These are phyloP conservation scores for Pempheris klunzingeri DNA, from an alignment of 2,797 vertebrate species.

Conservation along the genomic window DNA sequence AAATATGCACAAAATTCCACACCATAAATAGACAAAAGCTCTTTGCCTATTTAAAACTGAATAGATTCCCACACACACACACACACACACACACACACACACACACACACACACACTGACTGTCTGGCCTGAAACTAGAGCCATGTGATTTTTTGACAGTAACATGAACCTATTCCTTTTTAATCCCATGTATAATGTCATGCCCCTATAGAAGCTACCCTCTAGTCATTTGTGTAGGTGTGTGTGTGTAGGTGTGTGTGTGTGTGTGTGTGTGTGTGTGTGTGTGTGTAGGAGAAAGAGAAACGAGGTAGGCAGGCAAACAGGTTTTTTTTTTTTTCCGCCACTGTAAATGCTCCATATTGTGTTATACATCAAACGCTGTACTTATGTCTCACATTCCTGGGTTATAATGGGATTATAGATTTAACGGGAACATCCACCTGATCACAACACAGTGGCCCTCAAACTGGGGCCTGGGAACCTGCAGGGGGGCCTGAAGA, in stretches of 20 bases:
- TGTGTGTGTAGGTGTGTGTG: background rate
- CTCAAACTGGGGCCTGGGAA: background rate
- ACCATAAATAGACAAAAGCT: slow-evolving; percentile 24
- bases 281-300: background rate
- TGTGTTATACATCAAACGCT: background rate
- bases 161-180: slow-evolving; percentile 55
- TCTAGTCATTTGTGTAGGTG: slow-evolving; percentile 9
- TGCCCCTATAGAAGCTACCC: slow-evolving; percentile 15
- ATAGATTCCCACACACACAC: background rate
- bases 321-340: background rate
- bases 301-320: background rate
- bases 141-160: slow-evolving; percentile 50
- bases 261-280: background rate
- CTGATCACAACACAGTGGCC: background rate
- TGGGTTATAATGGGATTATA: background rate
- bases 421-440: background rate
- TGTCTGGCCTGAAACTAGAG: slow-evolving; percentile 38
- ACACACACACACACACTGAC: slow-evolving; percentile 15
- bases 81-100: slow-evolving; percentile 4
- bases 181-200: slow-evolving; percentile 50
- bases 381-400: slow-evolving; percentile 1
- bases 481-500: too few relatives aligned
- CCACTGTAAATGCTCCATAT: background rate
- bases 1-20: slow-evolving; percentile 10
- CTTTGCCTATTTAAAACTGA: slow-evolving; percentile 1